A percentile compares a stretch with the other conserved stretches of the same genome.
Conservation (phyloP, 2,888 invertebrate species). For the Altica lythri region DNA sequence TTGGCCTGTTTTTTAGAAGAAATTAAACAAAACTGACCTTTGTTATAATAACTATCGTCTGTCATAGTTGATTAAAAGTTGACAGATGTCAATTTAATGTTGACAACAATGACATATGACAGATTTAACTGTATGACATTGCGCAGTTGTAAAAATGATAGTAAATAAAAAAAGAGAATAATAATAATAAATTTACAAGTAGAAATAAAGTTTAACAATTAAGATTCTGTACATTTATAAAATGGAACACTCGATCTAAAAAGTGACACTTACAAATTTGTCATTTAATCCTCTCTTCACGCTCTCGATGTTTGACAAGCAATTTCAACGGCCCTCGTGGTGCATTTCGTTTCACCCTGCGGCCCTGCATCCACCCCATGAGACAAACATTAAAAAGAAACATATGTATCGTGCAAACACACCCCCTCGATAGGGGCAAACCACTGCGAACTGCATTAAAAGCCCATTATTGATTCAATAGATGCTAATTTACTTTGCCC, state of each 20-base stretch:
- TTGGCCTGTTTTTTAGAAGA: too few species aligned
- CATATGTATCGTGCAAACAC: slow-evolving; percentile 51
- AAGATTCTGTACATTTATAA: too few species aligned
- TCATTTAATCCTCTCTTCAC: slow-evolving; percentile 53
- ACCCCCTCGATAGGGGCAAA: slow-evolving; percentile 44
- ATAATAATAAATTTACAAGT: too few species aligned
- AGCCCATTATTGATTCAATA: slow-evolving; percentile 52
- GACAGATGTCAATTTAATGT: too few species aligned
- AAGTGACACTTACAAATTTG: slow-evolving; percentile 49
- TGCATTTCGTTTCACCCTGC: background rate
- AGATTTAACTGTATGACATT: too few species aligned
- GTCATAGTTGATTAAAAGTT: too few species aligned
- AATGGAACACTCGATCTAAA: slow-evolving; percentile 42
- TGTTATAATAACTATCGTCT: too few species aligned
- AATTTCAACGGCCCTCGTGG: slow-evolving; percentile 44
- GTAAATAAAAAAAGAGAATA: too few species aligned
- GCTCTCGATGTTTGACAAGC: slow-evolving; percentile 50
- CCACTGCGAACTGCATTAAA: slow-evolving; percentile 52
- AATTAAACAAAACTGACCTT: too few species aligned
- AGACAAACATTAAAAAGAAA: slow-evolving; percentile 47
- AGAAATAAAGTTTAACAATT: too few species aligned
- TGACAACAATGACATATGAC: too few species aligned
- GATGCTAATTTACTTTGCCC: slow-evolving; percentile 50
- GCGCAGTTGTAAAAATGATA: too few species aligned
- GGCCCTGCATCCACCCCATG: slow-evolving; percentile 39